A percentile compares a stretch with the other conserved stretches of the same genome.
These are phyloP conservation scores for Neelides sp. DNA, from an alignment of 1,140 invertebrate species.

Conservation along the genomic window DNA sequence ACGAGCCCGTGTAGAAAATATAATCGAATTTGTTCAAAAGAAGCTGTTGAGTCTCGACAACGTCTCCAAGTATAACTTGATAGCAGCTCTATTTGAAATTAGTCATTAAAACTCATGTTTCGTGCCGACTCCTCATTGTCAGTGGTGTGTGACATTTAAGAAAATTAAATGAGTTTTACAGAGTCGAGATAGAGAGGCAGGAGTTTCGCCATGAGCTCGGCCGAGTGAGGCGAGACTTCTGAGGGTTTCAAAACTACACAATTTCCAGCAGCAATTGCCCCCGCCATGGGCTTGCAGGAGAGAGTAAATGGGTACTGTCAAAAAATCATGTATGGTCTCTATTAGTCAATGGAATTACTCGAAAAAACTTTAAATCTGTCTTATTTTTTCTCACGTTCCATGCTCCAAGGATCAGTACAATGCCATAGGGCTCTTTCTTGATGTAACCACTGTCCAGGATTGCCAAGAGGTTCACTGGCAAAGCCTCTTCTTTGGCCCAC, in stretches of 20 bases:
- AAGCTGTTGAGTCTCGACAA: constrained; percentile 42
- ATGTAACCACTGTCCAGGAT: constrained; percentile 45
- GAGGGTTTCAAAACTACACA: constrained; percentile 50
- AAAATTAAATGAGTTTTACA: constrained; percentile 36
- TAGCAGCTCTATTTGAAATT: constrained; percentile 38
- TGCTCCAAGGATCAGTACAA: constrained; percentile 46
- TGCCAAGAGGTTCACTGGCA: constrained; percentile 43
- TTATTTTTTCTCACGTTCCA: constrained; percentile 38
- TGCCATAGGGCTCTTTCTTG: constrained; percentile 37
- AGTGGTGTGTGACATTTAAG: constrained; percentile 50
- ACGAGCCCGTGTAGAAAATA: constrained; percentile 52
- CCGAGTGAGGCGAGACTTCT: constrained; percentile 66
- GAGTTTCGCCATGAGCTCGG: constrained; percentile 58
- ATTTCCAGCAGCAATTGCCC: constrained; percentile 51
- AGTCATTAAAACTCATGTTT: constrained; percentile 29
- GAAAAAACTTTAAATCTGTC: no score
- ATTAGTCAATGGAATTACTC: no score
- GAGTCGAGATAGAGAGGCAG: constrained; percentile 82
- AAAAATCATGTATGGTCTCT: no score
- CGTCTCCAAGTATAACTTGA: constrained; percentile 39
- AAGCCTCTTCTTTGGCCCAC: neutral
- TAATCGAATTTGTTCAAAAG: constrained; percentile 48
- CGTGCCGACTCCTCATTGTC: constrained; percentile 36
- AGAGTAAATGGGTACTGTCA: constrained; percentile 56
- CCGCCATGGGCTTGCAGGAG: constrained; percentile 43